Evolutionary conservation across 2,113 vertebrate species (phyloP).

Genomic region (Muscicapa adusta): DNA sequence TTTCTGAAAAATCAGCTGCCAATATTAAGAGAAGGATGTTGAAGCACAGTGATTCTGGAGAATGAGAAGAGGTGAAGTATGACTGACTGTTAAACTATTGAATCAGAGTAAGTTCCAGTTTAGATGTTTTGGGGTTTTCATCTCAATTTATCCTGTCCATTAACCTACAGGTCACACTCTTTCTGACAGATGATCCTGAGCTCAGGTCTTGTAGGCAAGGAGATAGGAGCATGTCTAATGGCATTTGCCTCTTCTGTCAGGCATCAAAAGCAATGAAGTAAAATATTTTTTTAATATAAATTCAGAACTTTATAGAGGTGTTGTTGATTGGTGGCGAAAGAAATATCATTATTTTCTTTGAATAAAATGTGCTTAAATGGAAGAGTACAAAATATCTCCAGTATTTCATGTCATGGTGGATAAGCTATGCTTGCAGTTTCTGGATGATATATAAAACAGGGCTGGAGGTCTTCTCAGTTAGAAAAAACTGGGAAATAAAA

Average conservation of each 20-base stretch:
- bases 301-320: not conserved
- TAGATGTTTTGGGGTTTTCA: not conserved
- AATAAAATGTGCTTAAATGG: not conserved
- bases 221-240: not conserved
- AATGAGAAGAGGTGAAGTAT: not conserved
- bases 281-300: not conserved
- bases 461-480: not conserved
- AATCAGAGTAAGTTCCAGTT: not conserved
- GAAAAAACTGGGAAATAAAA: not conserved
- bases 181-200: not conserved
- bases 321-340: not conserved
- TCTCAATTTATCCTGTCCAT: not conserved
- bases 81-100: not conserved
- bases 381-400: not conserved
- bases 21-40: not conserved
- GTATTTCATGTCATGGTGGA: not conserved
- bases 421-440: not conserved
- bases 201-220: not conserved
- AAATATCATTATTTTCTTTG: not conserved
- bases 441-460: not conserved
- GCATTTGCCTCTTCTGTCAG: not conserved
- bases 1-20: not conserved
- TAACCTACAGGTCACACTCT: not conserved
- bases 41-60: not conserved
- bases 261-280: not conserved